Conservation (phyloP, 2,888 invertebrate species). For the Neuroscelio doddi region DNA sequence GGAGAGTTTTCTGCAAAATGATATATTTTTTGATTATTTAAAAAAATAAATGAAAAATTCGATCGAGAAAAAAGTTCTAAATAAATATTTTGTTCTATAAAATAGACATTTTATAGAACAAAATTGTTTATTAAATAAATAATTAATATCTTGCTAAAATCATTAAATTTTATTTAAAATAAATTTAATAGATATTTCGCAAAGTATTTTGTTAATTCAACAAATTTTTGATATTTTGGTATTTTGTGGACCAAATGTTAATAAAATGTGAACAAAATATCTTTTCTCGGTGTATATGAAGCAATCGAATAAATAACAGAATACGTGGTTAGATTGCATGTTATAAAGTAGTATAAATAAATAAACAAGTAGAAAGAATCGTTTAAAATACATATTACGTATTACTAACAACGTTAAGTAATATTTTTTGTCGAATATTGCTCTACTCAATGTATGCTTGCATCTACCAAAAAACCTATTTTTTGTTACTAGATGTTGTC, state of each 20-base stretch:
- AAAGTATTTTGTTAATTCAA: constrained; percentile 1
- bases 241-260: too few relatives aligned
- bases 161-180: neutral
- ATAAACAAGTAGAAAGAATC: constrained; percentile 22
- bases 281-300: neutral
- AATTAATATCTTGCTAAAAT: too few relatives aligned
- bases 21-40: constrained; percentile 12
- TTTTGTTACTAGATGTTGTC: neutral
- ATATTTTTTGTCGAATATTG: constrained; percentile 23
- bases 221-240: too few relatives aligned
- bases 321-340: constrained; percentile 41
- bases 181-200: neutral
- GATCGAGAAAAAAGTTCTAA: too few relatives aligned
- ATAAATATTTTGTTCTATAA: too few relatives aligned
- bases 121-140: too few relatives aligned
- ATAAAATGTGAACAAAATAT: too few relatives aligned
- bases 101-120: too few relatives aligned
- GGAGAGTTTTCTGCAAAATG: constrained; percentile 31
- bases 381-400: constrained; percentile 25
- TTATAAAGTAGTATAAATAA: constrained; percentile 27
- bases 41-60: constrained; percentile 6
- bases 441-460: constrained; percentile 24
- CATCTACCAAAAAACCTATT: constrained; percentile 3
- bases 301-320: neutral
- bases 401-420: constrained; percentile 36